Conservation (phyloP, 2,797 vertebrate species). For the Labroides dimidiatus region DNA sequence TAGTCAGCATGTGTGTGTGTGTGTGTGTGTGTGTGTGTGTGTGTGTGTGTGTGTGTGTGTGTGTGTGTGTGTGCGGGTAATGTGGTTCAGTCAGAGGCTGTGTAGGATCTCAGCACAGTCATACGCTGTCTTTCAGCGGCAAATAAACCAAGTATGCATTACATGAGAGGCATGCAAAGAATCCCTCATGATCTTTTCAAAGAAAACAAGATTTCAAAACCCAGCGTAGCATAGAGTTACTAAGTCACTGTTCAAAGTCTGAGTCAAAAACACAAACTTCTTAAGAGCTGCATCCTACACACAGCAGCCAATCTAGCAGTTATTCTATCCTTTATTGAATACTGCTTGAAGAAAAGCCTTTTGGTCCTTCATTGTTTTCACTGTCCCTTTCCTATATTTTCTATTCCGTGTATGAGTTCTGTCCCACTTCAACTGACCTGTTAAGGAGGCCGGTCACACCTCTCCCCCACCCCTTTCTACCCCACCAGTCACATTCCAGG, state of each 20-base stretch:
- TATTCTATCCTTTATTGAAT: neutral
- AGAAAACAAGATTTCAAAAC: conserved; percentile 32
- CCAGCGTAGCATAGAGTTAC: neutral
- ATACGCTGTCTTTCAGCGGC: conserved; percentile 32
- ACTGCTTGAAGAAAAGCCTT: neutral
- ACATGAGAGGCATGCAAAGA: conserved; percentile 54
- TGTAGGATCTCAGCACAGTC: conserved; percentile 41
- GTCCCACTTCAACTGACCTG: conserved; percentile 32
- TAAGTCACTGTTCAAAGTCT: conserved; percentile 19
- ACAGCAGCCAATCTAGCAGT: conserved; percentile 3
- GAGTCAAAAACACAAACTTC: conserved; percentile 17
- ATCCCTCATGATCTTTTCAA: conserved; percentile 36
- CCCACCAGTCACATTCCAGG: conserved; percentile 71
- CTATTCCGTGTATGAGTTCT: conserved; percentile 5
- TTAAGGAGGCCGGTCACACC: conserved; percentile 38
- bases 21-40: conserved; percentile 8
- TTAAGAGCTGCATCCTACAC: conserved; percentile 8
- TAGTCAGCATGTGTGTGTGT: conserved; percentile 7
- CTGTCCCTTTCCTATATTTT: conserved; percentile 4
- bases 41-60: conserved; percentile 21
- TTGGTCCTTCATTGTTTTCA: neutral
- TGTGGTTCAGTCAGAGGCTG: conserved; percentile 43
- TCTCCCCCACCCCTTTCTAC: neutral
- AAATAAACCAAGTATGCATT: conserved; percentile 51
- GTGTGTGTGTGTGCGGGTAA: conserved; percentile 26